Conservation (phyloP, 2,113 vertebrate genomes). For the Nansenia antarctica region DNA sequence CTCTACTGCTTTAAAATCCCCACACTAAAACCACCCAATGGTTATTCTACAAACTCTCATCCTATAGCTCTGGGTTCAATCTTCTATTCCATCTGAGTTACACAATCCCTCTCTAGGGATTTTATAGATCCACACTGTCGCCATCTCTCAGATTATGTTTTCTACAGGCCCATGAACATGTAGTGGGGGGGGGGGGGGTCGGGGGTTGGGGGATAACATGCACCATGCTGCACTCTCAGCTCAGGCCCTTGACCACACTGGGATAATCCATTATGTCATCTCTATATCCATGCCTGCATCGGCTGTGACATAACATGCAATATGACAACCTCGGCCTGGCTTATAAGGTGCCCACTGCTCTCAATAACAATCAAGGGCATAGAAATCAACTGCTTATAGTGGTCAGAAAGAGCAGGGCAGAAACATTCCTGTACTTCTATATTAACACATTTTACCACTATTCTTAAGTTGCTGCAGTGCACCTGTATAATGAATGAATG, state of each 20-base stretch:
- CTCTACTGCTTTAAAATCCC: too few species aligned
- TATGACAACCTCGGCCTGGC: not conserved
- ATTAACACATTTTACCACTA: too few species aligned
- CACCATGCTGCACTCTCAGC: conserved; percentile 18
- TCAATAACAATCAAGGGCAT: not conserved
- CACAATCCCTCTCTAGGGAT: conserved; percentile 69
- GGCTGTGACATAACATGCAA: not conserved
- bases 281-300: conserved; percentile 2
- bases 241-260: conserved; percentile 38
- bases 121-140: conserved; percentile 61
- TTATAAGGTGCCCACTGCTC: not conserved
- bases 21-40: conserved; percentile 24
- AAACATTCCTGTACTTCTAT: not conserved
- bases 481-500: too few species aligned
- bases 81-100: conserved; percentile 62
- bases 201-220: conserved; percentile 46
- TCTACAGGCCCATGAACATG: conserved; percentile 52
- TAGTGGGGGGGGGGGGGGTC: too few species aligned
- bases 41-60: conserved; percentile 17
- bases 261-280: conserved; percentile 62
- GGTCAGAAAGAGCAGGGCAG: not conserved
- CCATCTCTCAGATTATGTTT: conserved; percentile 68
- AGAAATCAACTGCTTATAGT: not conserved
- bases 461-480: too few species aligned
- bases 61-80: conserved; percentile 29